Base-by-base conservation (phyloP, 2,888 invertebrate genomes). In the Machimus atricapillus region DNA sequence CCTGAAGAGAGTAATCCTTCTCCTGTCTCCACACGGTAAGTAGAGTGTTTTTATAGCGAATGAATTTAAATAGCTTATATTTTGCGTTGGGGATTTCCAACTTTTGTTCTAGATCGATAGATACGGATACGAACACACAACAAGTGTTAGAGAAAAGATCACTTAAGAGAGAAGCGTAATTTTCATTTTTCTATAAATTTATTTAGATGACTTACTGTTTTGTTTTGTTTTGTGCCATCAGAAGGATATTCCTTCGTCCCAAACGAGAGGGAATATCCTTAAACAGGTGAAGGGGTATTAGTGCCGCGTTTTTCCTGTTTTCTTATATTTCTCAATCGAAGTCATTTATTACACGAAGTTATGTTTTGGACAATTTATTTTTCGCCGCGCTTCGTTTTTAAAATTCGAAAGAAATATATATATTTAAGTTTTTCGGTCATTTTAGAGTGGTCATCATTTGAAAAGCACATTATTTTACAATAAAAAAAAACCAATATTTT, bases 1-100 rank as follows among this genome's bases (percentile, higher is more conserved):
- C 90, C 91, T 2, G 91, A 91, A 31, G 92, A 92, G 56, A 91
- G 91, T 7, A 89, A 90, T 89, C 90, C 90, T 88, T 90, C 90
- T 31, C 87, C 88, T 23, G 87, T 88, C 87, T 87, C 88, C 34
- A 83, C 89, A 87, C 88, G 89, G 88, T 89, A 87, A 83, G 56
- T 76, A 34, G 43, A 87, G 86, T 88, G 88, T 86, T 78, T 78
- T 43, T 23, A 78, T 19, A 52, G 31, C n/a, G 34, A 5, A 79
- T 8, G 46, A 79, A 43, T 19, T 79, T 27, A 66, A 79, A n/a
- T 78, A 79, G 79, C 23, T 40, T 14, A 52, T 27, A 79, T 79
- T 52, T 52, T 79, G 46, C 46, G 79, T 79, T 79, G 37, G 23
- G 23, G 31, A n/a, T 16, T 19, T 77, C 73, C 40, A 56, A 43